Base-by-base conservation (phyloP, 37 sponge, comb jelly and placozoan species). In the Hormiphora californensis region DNA sequence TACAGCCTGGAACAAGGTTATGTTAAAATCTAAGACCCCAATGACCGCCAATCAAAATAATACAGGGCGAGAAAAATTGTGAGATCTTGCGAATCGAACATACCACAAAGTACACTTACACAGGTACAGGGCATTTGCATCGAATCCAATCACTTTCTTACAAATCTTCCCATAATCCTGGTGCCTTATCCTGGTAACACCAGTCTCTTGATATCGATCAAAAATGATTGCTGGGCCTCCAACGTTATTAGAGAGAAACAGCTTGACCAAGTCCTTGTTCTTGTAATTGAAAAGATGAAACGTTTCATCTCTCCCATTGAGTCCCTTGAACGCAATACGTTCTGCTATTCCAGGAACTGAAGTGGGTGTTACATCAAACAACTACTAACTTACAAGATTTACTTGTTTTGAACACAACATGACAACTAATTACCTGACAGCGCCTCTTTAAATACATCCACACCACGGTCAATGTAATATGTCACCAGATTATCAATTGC, bases 171-270 rank as follows among this genome's bases (percentile, higher is more conserved):
- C 67, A 33, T 7, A n/a, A n/a, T n/a, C 38, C 32, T 65, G 11
- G 17, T 65, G 67, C 15, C 67, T 35, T 19, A 65, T 65, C 37
- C 3, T 65, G 3, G 67, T 65, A 7, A 36, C 35, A 33, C 67
- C 67, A 17, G 17, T 39, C 34, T 65, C 67, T 19, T 65, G 67
- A 25, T 7, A 31, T 7, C 67, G 33, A 31, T 65, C 67, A 32
- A 65, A 65, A 32, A 65, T 65, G 31, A 65, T 11, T 36, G 67
- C 67, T 1, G 67, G 67, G 8, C 67, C 67, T 19, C 67, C 67
- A 7, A 65, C 67, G 2, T 19, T 3, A 32, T 65, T 65, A 7
- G 4, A 8, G 5, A 4, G 33, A 28, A 65, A 65, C 3, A 65
- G 67, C 9, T 65, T 32, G 4, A 65, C 67, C 11, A 65, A 39